Conservation (phyloP, 2,888 invertebrate genomes). For the Toxonevra muliebris region DNA sequence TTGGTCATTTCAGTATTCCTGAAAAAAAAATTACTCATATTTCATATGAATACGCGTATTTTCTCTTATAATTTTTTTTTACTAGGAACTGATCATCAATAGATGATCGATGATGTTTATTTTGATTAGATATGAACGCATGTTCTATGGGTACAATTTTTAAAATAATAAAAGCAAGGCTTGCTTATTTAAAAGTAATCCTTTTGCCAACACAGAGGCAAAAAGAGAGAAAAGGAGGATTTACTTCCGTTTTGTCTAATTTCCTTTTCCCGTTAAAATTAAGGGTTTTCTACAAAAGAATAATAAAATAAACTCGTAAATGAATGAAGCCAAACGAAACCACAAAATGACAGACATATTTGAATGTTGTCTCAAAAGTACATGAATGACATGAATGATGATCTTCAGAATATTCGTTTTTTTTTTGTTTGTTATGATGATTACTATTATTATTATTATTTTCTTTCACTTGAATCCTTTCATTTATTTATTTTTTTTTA, state of each 20-base stretch:
- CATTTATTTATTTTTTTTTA: background rate
- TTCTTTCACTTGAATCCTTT: constrained; percentile 21
- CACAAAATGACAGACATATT: constrained; percentile 21
- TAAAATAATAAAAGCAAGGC: no score
- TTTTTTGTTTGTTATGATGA: background rate
- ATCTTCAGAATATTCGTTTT: constrained; percentile 8
- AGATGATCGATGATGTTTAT: no score
- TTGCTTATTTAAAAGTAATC: no score
- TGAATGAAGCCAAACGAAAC: background rate
- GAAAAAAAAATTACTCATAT: no score
- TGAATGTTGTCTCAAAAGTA: no score
- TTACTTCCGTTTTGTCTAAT: constrained; percentile 30
- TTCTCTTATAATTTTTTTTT: no score
- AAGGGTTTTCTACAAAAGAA: constrained; percentile 5
- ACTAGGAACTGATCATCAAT: no score
- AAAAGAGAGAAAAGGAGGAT: constrained; percentile 13
- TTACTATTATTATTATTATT: constrained; percentile 18
- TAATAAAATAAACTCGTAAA: background rate
- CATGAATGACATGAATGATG: constrained; percentile 5
- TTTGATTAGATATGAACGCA: no score
- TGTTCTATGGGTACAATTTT: no score
- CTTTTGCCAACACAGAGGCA: no score
- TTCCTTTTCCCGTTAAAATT: constrained; percentile 4
- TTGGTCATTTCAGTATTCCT: no score
- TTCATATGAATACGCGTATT: no score